Evolutionary conservation across 2,797 vertebrate species (phyloP).

Genomic region (Nyctalus aviator): DNA sequence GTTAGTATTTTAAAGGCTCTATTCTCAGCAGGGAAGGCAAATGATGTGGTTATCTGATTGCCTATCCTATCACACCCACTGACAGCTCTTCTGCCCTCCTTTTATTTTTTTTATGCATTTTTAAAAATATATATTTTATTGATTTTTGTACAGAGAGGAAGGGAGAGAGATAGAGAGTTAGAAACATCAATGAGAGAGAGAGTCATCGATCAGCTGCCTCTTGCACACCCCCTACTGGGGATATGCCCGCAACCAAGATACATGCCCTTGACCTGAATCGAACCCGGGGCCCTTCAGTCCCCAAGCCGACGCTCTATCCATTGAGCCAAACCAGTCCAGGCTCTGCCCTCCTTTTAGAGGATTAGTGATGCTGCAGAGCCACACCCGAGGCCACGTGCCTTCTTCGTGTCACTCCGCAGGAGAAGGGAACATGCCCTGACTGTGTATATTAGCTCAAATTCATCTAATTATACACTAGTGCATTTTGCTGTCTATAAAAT

Average conservation of each 20-base stretch:
- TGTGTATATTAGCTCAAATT: neutral
- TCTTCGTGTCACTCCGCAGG: neutral
- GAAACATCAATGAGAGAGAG: too few species aligned
- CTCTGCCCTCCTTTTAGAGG: neutral
- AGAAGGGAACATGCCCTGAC: neutral
- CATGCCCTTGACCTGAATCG: too few species aligned
- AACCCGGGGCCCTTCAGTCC: too few species aligned
- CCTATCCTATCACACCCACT: neutral
- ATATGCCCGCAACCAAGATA: too few species aligned
- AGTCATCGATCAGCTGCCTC: too few species aligned
- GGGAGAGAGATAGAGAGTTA: too few species aligned
- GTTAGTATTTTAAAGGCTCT: neutral
- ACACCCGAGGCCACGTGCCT: neutral
- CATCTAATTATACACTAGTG: neutral
- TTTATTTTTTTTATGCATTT: neutral
- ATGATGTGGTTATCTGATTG: neutral
- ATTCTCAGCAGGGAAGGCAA: neutral
- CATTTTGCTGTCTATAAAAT: neutral
- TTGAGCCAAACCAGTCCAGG: too few species aligned
- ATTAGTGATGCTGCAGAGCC: neutral
- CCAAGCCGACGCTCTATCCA: too few species aligned
- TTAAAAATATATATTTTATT: too few species aligned
- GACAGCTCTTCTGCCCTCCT: neutral
- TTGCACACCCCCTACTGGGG: too few species aligned
- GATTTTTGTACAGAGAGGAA: too few species aligned